Conservation (phyloP, 2,797 vertebrate genomes). For the Phoxinus dragarum region DNA sequence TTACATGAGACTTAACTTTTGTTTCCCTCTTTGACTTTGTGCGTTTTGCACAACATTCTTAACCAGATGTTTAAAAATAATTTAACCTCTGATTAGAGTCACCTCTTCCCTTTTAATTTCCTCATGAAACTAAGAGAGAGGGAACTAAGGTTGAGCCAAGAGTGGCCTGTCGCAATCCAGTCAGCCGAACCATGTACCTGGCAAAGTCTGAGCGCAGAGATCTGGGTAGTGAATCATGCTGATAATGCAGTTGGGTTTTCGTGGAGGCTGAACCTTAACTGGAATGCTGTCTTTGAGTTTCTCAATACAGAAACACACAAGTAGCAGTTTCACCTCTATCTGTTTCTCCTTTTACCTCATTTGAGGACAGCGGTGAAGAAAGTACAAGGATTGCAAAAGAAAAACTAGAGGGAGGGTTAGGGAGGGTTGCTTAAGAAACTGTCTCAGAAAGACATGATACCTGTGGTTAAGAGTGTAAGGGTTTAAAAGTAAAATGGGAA, state of each 20-base stretch:
- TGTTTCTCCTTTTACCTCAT: conserved; percentile 69
- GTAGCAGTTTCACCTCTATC: conserved; percentile 68
- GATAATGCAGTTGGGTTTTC: conserved; percentile 73
- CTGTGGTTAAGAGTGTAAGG: conserved; percentile 35
- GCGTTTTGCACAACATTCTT: conserved; percentile 63
- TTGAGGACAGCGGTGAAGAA: conserved; percentile 63
- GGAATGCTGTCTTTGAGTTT: conserved; percentile 63
- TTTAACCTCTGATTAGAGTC: conserved; percentile 67
- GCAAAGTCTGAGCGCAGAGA: conserved; percentile 56
- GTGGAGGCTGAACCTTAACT: conserved; percentile 64
- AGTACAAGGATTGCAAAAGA: conserved; percentile 61
- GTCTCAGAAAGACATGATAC: conserved; percentile 43
- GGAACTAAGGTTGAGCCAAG: conserved; percentile 72
- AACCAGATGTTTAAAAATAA: conserved; percentile 69
- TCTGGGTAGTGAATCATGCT: conserved; percentile 78
- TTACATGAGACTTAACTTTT: conserved; percentile 42
- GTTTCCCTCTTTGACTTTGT: conserved; percentile 59
- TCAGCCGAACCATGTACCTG: conserved; percentile 60
- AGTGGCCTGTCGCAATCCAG: conserved; percentile 60
- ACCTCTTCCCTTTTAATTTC: conserved; percentile 85
- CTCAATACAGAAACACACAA: conserved; percentile 66
- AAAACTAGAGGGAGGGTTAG: conserved; percentile 42
- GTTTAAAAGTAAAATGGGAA: neutral
- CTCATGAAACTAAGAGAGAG: conserved; percentile 80
- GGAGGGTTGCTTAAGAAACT: conserved; percentile 43